Evolutionary conservation across 2,888 invertebrate genomes (phyloP), one percentile per base, ranked within the genome.

Genomic region (Drosophila kuntzei): DNA sequence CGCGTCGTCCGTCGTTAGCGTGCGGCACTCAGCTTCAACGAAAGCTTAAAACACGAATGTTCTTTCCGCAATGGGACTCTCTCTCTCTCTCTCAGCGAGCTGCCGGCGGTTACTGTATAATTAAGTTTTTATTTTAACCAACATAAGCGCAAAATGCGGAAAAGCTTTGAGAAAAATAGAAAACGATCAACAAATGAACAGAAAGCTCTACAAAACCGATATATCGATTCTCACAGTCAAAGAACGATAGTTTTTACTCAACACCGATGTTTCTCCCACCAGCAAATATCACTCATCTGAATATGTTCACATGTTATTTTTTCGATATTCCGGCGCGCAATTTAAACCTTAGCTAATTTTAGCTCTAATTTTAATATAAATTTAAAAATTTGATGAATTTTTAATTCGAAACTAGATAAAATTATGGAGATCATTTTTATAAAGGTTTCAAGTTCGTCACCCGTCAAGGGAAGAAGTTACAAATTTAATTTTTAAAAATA

Each of bases 81-180:
- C 47, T 55, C 65, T n/a, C 59, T 49, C 67, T 57, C 47, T 32
- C 64, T 37, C 41, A 18, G 12, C 36, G 54, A 73, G 63, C 63
- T 60, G 39, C 75, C 75, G 75, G 75, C 68, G 78, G 41, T 54
- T 47, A 77, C 63, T 77, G 57, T 29, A 46, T 43, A 51, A 50
- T 60, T 50, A 25, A 63, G 57, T 55, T 60, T 55, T 44, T 32
- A 34, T 58, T 58, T 14, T 54, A 46, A 37, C 25, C 22, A 61
- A 29, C 25, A 47, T 57, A 61, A 46, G 51, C 55, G 34, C 57
- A 60, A 50, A 44, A 18, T 60, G 39, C 46, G n/a, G 36, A 32
- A 64, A 65, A 65, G 65, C 65, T 60, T n/a, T 22, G 16, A 16
- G 22, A 32, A 22, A 50, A 43, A 14, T 29, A 34, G 43, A 9